A percentile compares a stretch with the other conserved stretches of the same genome.
Conservation (phyloP, 2,888 invertebrate species). For the Xestia xanthographa region DNA sequence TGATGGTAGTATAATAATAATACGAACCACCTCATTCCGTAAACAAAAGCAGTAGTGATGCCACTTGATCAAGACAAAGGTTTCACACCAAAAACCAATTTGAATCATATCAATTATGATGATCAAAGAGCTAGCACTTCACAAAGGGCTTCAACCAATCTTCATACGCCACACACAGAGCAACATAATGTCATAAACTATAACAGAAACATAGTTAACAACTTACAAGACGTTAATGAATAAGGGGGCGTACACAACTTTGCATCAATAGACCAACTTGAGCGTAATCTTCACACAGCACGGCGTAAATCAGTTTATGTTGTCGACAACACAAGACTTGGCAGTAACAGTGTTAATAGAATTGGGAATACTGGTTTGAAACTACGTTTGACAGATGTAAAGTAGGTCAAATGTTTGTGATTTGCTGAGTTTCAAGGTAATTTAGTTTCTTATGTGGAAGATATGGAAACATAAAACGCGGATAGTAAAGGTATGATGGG, state of each 20-base stretch:
- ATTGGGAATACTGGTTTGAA: constrained; percentile 10
- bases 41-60: constrained; percentile 14
- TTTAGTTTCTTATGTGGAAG: background rate
- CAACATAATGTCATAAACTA: constrained; percentile 12
- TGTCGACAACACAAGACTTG: constrained; percentile 13
- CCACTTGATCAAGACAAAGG: constrained; percentile 16
- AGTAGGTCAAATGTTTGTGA: constrained; percentile 18
- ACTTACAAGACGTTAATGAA: constrained; percentile 30
- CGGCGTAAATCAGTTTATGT: constrained; percentile 41
- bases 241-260: constrained; percentile 20
- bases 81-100: constrained; percentile 18
- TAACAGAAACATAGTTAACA: constrained; percentile 33
- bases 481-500: background rate
- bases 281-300: constrained; percentile 27
- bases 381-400: constrained; percentile 16
- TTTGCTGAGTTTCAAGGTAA: background rate
- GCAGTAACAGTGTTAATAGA: constrained; percentile 17
- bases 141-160: constrained; percentile 24
- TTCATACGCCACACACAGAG: background rate
- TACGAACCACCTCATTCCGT: background rate
- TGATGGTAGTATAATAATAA: background rate
- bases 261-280: constrained; percentile 40
- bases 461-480: background rate
- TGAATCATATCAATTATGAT: constrained; percentile 24
- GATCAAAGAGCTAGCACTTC: constrained; percentile 38